Evolutionary conservation across 2,797 vertebrate genomes (phyloP).

Genomic region (Notoglanidium macrostoma): DNA sequence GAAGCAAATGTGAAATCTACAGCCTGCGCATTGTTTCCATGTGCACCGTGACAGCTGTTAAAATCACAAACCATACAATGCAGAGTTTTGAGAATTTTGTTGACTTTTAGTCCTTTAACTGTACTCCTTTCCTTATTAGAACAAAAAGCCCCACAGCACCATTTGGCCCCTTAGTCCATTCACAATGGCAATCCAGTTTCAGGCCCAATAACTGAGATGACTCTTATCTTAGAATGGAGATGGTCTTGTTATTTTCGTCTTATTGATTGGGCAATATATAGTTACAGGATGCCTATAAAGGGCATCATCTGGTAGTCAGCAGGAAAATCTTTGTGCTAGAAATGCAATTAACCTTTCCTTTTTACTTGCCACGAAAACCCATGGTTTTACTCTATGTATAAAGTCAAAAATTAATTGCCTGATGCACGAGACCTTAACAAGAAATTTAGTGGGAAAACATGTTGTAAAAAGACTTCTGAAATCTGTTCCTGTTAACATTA

Average conservation of each 20-base stretch:
- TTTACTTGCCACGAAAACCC: not conserved
- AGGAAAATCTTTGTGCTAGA: constrained; percentile 22
- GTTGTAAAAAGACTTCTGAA: not conserved
- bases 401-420: not conserved
- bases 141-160: not conserved
- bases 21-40: not conserved
- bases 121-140: not conserved
- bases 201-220: constrained; percentile 1
- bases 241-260: constrained; percentile 69
- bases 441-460: not conserved
- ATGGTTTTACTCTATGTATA: not conserved
- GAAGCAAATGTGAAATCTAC: not conserved
- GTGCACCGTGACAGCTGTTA: not conserved
- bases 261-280: constrained; percentile 70
- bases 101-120: constrained; percentile 14
- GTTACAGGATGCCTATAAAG: constrained; percentile 64
- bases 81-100: not conserved
- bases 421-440: not conserved
- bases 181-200: constrained; percentile 22
- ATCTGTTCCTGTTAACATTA: not conserved
- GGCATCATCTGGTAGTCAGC: constrained; percentile 41
- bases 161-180: constrained; percentile 9
- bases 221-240: constrained; percentile 52
- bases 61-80: not conserved
- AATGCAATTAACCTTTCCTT: not conserved